Percentiles rank a stretch among this genome's conserved stretches.
phyloP scores from a whole-genome alignment of 2,797 vertebrate genomes.

The Poecile montanus region DNA sequence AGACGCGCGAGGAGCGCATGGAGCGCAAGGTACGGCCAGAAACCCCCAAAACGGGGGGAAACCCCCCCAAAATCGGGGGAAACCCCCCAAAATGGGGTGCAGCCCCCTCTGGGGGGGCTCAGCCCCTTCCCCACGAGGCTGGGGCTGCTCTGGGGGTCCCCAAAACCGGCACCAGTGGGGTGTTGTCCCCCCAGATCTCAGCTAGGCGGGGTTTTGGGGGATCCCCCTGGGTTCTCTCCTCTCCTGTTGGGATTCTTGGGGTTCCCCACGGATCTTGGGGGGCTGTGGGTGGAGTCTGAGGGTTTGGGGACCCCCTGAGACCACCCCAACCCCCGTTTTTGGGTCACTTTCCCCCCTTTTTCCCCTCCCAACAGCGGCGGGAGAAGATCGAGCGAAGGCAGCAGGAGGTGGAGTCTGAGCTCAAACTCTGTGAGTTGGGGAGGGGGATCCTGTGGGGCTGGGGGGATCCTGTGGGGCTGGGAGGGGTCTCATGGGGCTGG shows the following conservation, averaged over 20 bases:
- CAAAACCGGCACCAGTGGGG: neutral
- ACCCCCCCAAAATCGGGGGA: too few species aligned
- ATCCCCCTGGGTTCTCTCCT: too few species aligned
- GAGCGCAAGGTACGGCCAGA: neutral
- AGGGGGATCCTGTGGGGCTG: neutral
- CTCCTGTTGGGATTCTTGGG: neutral
- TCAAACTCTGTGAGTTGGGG: conserved; percentile 90
- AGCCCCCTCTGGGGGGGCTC: neutral
- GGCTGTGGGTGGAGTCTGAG: neutral
- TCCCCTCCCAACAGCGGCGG: conserved; percentile 64
- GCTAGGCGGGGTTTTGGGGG: neutral
- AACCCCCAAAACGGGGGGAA: too few species aligned
- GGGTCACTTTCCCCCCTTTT: neutral
- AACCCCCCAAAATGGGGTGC: neutral
- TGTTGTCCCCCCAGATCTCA: neutral
- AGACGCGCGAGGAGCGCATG: conserved; percentile 72
- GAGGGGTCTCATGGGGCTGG: too few species aligned
- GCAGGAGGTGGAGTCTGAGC: conserved; percentile 89
- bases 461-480: too few species aligned
- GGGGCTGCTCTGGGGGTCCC: neutral
- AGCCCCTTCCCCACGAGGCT: neutral
- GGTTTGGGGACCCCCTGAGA: neutral
- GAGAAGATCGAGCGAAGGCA: conserved; percentile 95
- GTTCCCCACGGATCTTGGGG: neutral
- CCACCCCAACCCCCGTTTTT: neutral